phyloP scores from a whole-genome alignment of 2,888 invertebrate genomes.

The Drosophila nr. perissopoda region DNA sequence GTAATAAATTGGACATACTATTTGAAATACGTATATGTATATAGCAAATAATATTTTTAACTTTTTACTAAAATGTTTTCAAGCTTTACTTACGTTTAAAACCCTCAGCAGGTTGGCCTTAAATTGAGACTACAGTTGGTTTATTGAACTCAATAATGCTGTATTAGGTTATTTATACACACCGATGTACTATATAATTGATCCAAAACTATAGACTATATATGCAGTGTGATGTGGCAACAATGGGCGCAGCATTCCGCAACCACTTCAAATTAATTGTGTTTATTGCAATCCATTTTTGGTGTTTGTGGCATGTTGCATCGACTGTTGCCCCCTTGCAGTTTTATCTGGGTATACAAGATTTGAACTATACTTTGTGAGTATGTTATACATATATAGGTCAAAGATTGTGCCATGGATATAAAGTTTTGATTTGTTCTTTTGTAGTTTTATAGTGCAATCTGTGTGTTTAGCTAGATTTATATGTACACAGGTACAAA shows the following conservation, averaged over 20 bases:
- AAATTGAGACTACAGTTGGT: neutral
- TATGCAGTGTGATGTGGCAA: neutral
- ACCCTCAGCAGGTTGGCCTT: neutral
- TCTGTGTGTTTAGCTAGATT: neutral
- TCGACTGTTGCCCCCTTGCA: no score
- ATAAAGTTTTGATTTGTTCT: neutral
- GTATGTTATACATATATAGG: neutral
- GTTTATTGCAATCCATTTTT: neutral
- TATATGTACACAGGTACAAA: slow-evolving; percentile 4
- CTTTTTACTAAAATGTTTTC: neutral
- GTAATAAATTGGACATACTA: neutral
- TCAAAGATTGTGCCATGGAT: slow-evolving; percentile 3
- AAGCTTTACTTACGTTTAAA: neutral
- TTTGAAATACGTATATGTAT: neutral
- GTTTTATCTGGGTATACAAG: neutral
- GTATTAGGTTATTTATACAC: slow-evolving; percentile 11
- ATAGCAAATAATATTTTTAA: neutral
- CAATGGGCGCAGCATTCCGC: neutral
- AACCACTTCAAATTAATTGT: neutral
- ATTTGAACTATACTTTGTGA: neutral
- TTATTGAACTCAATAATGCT: slow-evolving; percentile 43
- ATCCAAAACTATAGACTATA: slow-evolving; percentile 36
- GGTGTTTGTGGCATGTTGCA: slow-evolving; percentile 10
- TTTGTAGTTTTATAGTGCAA: neutral
- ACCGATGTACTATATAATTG: slow-evolving; percentile 19